Evolutionary conservation across 2,888 invertebrate species (phyloP).

Genomic region (Plebejus melissa): DNA sequence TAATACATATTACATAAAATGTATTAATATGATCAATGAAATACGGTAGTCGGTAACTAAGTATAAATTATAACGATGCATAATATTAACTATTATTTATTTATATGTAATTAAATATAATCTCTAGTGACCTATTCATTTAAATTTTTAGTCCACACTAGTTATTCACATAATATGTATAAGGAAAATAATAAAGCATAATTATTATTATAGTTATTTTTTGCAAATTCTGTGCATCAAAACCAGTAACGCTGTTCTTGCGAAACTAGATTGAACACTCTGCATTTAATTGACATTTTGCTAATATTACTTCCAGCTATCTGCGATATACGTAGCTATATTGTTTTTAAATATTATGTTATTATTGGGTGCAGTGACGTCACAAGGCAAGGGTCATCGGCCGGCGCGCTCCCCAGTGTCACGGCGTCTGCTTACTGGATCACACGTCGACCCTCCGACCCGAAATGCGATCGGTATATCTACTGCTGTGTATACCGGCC

Average conservation of each 20-base stretch:
- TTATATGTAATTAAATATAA: too few relatives aligned
- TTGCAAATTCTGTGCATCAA: not conserved
- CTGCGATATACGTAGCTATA: not conserved
- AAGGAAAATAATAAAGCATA: too few relatives aligned
- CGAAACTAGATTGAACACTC: not conserved
- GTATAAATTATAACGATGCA: too few relatives aligned
- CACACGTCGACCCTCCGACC: conserved; percentile 28
- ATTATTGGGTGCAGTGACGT: not conserved
- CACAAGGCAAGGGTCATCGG: not conserved
- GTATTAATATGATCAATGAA: too few relatives aligned
- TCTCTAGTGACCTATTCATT: too few relatives aligned
- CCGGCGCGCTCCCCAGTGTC: conserved; percentile 33
- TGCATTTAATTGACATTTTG: not conserved
- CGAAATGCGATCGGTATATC: conserved; percentile 37
- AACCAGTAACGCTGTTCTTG: not conserved
- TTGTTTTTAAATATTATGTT: not conserved
- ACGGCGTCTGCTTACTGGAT: conserved; percentile 32
- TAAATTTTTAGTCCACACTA: too few relatives aligned
- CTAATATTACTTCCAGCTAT: not conserved
- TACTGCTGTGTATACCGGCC: conserved; percentile 36
- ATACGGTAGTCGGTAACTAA: too few relatives aligned
- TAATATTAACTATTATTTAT: too few relatives aligned
- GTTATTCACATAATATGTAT: too few relatives aligned
- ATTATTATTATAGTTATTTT: not conserved
- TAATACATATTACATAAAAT: too few relatives aligned